Evolutionary conservation across 1,140 invertebrate genomes (phyloP), one percentile per base, ranked within the genome.

Genomic region (Halictus rubicundus): DNA sequence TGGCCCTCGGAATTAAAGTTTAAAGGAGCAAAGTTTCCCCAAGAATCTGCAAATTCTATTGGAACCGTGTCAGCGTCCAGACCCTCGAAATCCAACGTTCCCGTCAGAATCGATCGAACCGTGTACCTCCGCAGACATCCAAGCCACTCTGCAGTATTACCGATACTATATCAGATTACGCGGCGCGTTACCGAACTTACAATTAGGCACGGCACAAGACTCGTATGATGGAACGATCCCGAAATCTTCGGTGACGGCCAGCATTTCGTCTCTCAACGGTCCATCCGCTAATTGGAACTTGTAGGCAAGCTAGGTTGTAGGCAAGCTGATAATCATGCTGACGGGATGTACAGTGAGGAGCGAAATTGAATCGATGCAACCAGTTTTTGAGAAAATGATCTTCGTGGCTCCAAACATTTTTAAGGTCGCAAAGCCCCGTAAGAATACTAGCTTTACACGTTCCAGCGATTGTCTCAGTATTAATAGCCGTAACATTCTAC

Each of bases 171-270:
- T 82, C 32, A 37, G 76, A 83, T 84, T 73, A 83, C 73, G 39
- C 66, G 25, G 46, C 57, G 49, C 80, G 80, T 80, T 70, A 70
- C 61, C 16, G 32, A 80, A 79, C 78, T n/a, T n/a, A n/a, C n/a
- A n/a, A n/a, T 83, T 80, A 61, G 49, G 27, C 42, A 14, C 37
- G 65, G 60, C 69, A 69, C 52, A 71, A 68, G 75, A 21, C 76
- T 68, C 57, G 52, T 59, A 80, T 75, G 81, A 83, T 78, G 37
- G 54, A 42, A 61, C 66, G 70, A 83, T 84, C 83, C 80, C 68
- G 42, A 54, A 37, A 25, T 19, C 52, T 54, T 54, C 52, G 52
- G 19, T 21, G 52, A 54, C 19, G 46, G 12, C 8, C 1, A 14
- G 10, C 12, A 16, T 1, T 49, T 49, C 46, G 16, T 14, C 8